Conservation (phyloP, 2,113 vertebrate species). For the Grammomys dolichurus region DNA sequence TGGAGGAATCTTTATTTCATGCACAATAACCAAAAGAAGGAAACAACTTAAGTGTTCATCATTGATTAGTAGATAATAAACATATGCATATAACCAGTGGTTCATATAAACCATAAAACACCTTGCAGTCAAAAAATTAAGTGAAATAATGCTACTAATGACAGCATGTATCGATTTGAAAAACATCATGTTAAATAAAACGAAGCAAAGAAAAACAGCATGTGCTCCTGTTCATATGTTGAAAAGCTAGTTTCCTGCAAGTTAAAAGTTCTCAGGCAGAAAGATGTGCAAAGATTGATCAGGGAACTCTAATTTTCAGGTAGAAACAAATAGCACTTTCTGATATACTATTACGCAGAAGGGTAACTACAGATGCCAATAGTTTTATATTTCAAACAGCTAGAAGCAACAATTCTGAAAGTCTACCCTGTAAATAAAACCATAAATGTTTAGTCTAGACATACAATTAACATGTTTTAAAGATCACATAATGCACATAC, state of each 20-base stretch:
- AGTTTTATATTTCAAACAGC: background rate
- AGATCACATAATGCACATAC: background rate
- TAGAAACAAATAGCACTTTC: background rate
- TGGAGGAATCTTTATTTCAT: background rate
- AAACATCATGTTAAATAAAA: background rate
- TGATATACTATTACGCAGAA: background rate
- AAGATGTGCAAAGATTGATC: background rate
- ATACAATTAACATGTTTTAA: background rate
- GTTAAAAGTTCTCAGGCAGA: background rate
- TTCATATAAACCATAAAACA: background rate
- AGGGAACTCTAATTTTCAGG: background rate
- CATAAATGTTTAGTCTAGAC: background rate
- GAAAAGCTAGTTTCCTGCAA: background rate
- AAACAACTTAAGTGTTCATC: background rate
- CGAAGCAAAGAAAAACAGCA: background rate
- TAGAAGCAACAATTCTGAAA: background rate
- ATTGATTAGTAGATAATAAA: background rate
- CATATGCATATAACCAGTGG: background rate
- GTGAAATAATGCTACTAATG: background rate
- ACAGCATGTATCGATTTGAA: background rate
- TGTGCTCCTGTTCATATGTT: background rate
- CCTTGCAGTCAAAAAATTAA: background rate
- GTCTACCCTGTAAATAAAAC: background rate
- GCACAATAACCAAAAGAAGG: background rate
- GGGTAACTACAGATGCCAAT: background rate